Evolutionary conservation across 1,140 invertebrate genomes (phyloP).

Genomic region (Brachionus koreanus): DNA sequence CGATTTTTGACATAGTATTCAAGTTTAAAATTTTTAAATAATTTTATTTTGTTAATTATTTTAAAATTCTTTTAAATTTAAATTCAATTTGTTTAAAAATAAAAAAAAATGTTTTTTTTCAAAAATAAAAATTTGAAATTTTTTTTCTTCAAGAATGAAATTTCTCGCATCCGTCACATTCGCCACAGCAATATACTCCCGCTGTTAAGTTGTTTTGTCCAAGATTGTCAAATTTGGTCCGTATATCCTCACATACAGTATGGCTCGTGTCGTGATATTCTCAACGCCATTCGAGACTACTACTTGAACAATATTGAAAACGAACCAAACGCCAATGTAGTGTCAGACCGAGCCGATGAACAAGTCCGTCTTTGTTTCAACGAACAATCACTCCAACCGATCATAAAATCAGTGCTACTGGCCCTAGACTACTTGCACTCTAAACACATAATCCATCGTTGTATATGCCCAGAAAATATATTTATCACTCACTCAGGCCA

Average conservation of each 20-base stretch:
- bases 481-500: constrained; percentile 68
- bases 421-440: constrained; percentile 79
- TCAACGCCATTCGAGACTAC: neutral
- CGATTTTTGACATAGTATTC: too few relatives aligned
- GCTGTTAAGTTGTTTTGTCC: neutral
- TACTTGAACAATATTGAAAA: neutral
- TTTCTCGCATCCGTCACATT: neutral
- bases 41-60: too few relatives aligned
- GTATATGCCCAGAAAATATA: constrained; percentile 77
- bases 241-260: constrained; percentile 21
- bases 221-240: constrained; percentile 15
- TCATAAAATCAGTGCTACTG: constrained; percentile 71
- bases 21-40: too few relatives aligned
- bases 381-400: constrained; percentile 73
- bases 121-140: neutral
- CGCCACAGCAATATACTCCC: constrained; percentile 10
- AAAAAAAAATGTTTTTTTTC: neutral
- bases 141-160: constrained; percentile 5
- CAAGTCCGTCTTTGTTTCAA: constrained; percentile 40
- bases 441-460: constrained; percentile 79
- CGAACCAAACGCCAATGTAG: neutral
- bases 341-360: constrained; percentile 23
- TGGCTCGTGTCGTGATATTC: constrained; percentile 24
- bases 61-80: too few relatives aligned
- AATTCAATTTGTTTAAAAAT: too few relatives aligned